Percentiles rank a stretch among this genome's conserved stretches.
Evolutionary conservation across 2,888 invertebrate genomes (phyloP).

Genomic region (Alloplasta piceator): DNA sequence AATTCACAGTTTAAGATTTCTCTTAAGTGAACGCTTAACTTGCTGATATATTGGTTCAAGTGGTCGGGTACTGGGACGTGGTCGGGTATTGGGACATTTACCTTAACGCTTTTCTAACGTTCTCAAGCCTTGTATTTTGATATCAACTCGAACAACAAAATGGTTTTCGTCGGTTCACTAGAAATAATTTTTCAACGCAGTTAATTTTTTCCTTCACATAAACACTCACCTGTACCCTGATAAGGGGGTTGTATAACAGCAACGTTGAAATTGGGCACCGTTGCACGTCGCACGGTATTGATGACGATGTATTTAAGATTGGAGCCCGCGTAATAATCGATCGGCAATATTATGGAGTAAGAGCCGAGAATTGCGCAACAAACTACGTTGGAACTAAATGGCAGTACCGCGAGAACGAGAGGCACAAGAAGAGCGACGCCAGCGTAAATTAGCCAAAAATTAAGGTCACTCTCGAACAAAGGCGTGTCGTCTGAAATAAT

Average conservation of each 20-base stretch:
- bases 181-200: neutral
- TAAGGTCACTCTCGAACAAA: constrained; percentile 84
- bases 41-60: no score
- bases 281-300: constrained; percentile 87
- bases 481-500: constrained; percentile 83
- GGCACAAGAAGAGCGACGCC: constrained; percentile 84
- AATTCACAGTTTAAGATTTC: no score
- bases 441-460: constrained; percentile 87
- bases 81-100: no score
- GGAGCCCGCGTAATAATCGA: constrained; percentile 88
- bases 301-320: constrained; percentile 88
- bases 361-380: constrained; percentile 87
- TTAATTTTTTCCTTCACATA: neutral
- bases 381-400: constrained; percentile 86
- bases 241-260: constrained; percentile 87
- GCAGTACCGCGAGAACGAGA: constrained; percentile 82
- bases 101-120: no score
- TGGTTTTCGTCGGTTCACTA: neutral
- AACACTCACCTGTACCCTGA: constrained; percentile 85
- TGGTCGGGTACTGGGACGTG: no score
- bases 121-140: neutral
- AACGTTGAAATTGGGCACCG: constrained; percentile 85
- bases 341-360: constrained; percentile 86
- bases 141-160: neutral
- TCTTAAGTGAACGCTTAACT: no score